Conservation (phyloP, 2,113 vertebrate genomes). For the Amia ocellicauda region DNA sequence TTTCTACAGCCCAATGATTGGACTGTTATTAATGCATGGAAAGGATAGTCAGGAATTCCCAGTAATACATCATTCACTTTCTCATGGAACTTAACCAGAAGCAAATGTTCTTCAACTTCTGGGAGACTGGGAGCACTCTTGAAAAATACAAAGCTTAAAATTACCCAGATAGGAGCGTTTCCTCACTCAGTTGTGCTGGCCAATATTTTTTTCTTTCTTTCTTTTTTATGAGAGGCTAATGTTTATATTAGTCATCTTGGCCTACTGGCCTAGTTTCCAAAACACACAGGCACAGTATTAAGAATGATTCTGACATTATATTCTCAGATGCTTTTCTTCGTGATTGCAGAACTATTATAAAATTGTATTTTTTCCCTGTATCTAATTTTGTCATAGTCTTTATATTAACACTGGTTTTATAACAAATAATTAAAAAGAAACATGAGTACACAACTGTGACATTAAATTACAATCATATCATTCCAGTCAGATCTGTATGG, state of each 20-base stretch:
- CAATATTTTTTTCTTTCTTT: background rate
- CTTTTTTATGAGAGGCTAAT: too few species aligned
- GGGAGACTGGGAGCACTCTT: constrained; percentile 8
- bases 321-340: too few species aligned
- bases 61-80: constrained; percentile 34
- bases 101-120: constrained; percentile 3
- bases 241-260: background rate
- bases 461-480: too few species aligned
- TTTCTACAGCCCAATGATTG: too few species aligned
- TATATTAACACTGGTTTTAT: too few species aligned
- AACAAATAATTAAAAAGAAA: too few species aligned
- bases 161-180: background rate
- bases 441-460: too few species aligned
- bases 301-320: too few species aligned
- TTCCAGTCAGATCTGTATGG: too few species aligned
- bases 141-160: background rate
- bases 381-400: too few species aligned
- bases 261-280: constrained; percentile 10
- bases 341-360: too few species aligned
- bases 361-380: too few species aligned
- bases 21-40: constrained; percentile 36
- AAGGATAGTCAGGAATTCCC: constrained; percentile 31
- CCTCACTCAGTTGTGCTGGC: constrained; percentile 4
- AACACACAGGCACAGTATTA: background rate
- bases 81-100: constrained; percentile 28